Evolutionary conservation across 2,888 invertebrate genomes (phyloP).

Genomic region (Buathra laborator): DNA sequence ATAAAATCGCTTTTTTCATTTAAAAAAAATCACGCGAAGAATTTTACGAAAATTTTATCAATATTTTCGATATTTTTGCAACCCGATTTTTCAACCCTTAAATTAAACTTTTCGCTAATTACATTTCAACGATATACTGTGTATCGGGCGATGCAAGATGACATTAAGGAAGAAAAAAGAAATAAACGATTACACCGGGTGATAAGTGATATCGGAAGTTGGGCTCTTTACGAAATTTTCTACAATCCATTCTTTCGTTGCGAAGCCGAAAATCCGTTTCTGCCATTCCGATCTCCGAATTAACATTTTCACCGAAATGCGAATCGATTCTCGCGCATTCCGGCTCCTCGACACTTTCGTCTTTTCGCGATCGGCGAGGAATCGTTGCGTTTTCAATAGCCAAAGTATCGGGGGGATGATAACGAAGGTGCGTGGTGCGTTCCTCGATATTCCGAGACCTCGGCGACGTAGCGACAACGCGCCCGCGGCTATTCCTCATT

Average conservation of each 20-base stretch:
- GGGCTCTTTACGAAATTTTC: conserved; percentile 29
- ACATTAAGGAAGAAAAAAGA: background rate
- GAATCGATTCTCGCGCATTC: conserved; percentile 36
- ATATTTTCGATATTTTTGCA: too few species aligned
- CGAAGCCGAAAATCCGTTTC: conserved; percentile 37
- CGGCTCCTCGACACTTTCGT: conserved; percentile 1
- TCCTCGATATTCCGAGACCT: conserved; percentile 12
- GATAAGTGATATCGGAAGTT: conserved; percentile 31
- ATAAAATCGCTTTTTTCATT: too few species aligned
- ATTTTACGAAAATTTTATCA: too few species aligned
- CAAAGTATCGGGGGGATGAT: conserved; percentile 47
- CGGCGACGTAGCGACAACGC: background rate
- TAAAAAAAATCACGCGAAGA: too few species aligned
- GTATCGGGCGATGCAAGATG: background rate
- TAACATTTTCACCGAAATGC: conserved; percentile 31
- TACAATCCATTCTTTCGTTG: conserved; percentile 15
- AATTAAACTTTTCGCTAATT: too few species aligned
- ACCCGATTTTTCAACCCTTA: too few species aligned
- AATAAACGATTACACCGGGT: conserved; percentile 49
- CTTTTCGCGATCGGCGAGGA: conserved; percentile 38
- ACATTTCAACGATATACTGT: too few species aligned
- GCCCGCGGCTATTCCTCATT: conserved; percentile 35
- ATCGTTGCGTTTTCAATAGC: background rate
- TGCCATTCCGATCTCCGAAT: conserved; percentile 25
- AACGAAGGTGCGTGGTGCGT: conserved; percentile 17